phyloP scores from a whole-genome alignment of 1,140 invertebrate genomes.

The Drosophila ogumai region DNA sequence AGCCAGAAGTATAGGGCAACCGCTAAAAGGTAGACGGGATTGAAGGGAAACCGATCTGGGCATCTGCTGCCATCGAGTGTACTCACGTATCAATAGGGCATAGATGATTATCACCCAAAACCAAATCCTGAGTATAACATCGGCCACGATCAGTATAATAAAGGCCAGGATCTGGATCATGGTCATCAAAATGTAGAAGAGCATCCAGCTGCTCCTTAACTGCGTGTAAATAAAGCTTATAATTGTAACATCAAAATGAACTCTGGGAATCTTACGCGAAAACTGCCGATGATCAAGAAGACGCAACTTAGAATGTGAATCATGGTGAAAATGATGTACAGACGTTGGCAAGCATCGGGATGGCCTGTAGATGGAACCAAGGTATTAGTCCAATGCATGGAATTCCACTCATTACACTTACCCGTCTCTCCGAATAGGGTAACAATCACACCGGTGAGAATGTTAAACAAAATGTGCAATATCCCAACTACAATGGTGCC shows the following conservation, averaged over 20 bases:
- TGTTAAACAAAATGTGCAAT: constrained; percentile 39
- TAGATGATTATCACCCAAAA: constrained; percentile 31
- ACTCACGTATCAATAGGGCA: constrained; percentile 47
- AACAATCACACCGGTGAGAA: constrained; percentile 21
- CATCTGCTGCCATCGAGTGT: neutral
- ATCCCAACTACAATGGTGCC: constrained; percentile 29
- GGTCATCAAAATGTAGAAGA: constrained; percentile 45
- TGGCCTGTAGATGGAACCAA: neutral
- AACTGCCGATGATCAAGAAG: constrained; percentile 28
- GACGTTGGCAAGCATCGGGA: constrained; percentile 53
- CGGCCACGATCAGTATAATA: constrained; percentile 53
- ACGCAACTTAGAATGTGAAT: constrained; percentile 38
- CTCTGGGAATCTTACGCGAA: constrained; percentile 22
- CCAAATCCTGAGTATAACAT: constrained; percentile 52
- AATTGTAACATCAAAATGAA: no score
- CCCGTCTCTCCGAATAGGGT: constrained; percentile 51
- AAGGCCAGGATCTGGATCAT: constrained; percentile 33
- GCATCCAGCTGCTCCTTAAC: constrained; percentile 52
- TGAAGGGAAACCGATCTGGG: neutral
- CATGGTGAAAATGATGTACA: constrained; percentile 49
- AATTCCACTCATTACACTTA: constrained; percentile 12
- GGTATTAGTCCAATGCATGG: neutral
- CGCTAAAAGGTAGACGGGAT: constrained; percentile 14
- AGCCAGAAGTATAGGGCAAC: constrained; percentile 52
- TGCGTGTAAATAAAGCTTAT: neutral